Conservation (phyloP, 2,888 invertebrate genomes). For the Pocota personata region DNA sequence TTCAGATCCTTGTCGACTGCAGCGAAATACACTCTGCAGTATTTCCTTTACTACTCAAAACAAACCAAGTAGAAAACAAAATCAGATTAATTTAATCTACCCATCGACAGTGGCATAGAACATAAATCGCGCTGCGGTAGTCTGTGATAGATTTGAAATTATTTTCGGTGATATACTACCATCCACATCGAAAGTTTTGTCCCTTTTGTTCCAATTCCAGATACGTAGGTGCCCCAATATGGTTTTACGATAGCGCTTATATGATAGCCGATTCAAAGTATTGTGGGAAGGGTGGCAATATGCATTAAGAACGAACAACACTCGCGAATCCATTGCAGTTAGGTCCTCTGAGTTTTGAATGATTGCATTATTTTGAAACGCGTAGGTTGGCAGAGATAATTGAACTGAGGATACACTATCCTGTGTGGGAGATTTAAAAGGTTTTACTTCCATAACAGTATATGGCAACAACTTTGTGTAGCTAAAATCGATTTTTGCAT, state of each 20-base stretch:
- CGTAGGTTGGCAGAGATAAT: neutral
- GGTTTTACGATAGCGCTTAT: neutral
- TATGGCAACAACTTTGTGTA: too few relatives aligned
- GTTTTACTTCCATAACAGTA: neutral
- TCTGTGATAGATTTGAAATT: neutral
- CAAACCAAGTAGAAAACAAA: neutral
- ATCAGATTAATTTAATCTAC: constrained; percentile 2
- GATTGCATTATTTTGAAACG: neutral
- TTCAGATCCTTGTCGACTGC: constrained; percentile 7
- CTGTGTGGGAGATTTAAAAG: neutral
- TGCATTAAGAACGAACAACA: neutral
- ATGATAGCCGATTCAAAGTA: neutral
- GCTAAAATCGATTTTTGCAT: too few relatives aligned
- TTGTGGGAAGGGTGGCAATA: neutral
- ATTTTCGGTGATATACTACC: neutral
- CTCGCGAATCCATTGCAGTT: neutral
- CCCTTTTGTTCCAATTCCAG: neutral
- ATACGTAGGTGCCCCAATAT: neutral
- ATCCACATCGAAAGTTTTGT: neutral
- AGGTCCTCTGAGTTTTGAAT: neutral
- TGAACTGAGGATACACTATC: neutral
- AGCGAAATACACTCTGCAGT: neutral
- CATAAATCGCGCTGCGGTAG: neutral
- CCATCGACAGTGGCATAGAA: neutral
- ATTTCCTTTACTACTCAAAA: neutral